A percentile compares a stretch with the other conserved stretches of the same genome.
Evolutionary conservation across 2,888 invertebrate species (phyloP).

Genomic region (Caenorhabditis sp.): DNA sequence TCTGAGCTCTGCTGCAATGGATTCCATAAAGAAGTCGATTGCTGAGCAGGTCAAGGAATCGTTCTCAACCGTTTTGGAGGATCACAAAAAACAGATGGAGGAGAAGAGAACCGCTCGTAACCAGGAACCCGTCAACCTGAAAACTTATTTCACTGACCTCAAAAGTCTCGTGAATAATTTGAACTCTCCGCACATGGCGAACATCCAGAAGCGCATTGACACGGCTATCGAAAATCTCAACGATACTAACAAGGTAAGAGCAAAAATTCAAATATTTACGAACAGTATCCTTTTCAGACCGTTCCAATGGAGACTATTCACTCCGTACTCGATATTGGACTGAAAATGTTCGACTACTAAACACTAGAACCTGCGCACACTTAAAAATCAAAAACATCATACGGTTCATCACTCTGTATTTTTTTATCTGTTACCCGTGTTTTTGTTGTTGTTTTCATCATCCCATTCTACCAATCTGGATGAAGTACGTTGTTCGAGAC

Average conservation of each 20-base stretch:
- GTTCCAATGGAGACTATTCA: neutral
- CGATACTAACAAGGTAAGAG: neutral
- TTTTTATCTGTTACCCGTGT: no score
- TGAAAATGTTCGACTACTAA: neutral
- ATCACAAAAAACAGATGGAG: neutral
- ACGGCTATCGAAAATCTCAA: neutral
- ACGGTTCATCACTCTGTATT: no score
- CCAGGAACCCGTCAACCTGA: neutral
- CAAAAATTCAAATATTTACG: neutral
- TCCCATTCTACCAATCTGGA: no score
- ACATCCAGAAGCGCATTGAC: neutral
- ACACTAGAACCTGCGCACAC: neutral
- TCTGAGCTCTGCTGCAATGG: no score
- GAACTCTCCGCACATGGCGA: neutral
- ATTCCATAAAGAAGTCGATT: neutral
- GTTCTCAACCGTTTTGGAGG: neutral
- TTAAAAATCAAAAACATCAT: no score
- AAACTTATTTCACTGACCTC: neutral
- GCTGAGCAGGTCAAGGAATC: neutral
- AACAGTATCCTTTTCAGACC: neutral
- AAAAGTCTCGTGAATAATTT: neutral
- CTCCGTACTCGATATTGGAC: neutral
- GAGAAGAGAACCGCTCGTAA: neutral
- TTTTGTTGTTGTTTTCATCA: no score
- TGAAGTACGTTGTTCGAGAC: no score